Evolutionary conservation across 2,113 vertebrate species (phyloP).

Genomic region (Oplegnathus fasciatus): DNA sequence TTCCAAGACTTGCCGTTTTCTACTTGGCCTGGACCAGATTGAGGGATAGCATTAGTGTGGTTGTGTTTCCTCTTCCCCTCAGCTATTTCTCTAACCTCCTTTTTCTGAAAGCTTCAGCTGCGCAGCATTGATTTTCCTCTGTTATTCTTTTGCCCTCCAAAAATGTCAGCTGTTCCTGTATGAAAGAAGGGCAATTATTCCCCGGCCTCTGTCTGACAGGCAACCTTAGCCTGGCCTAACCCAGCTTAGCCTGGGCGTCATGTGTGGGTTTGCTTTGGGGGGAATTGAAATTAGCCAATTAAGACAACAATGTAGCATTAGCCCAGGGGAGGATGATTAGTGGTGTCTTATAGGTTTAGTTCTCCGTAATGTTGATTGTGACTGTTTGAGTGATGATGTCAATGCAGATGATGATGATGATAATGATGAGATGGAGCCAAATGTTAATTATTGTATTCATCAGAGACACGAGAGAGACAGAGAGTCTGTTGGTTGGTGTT

Average conservation of each 20-base stretch:
- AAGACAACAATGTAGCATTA: conserved; percentile 26
- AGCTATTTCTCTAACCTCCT: conserved; percentile 42
- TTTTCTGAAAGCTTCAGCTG: conserved; percentile 46
- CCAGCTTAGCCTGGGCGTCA: not conserved
- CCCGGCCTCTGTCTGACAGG: conserved; percentile 15
- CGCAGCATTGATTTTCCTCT: conserved; percentile 47
- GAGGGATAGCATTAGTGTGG: conserved; percentile 41
- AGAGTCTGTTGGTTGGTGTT: not conserved
- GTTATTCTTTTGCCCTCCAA: conserved; percentile 30
- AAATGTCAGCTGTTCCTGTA: conserved; percentile 58
- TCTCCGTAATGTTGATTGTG: conserved; percentile 34
- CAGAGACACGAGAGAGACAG: conserved; percentile 5
- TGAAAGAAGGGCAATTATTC: conserved; percentile 41
- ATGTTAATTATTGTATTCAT: conserved; percentile 24
- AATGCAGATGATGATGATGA: conserved; percentile 22
- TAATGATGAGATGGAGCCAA: conserved; percentile 35
- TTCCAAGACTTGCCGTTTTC: conserved; percentile 48
- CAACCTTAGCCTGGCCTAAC: not conserved
- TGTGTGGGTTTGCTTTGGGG: conserved; percentile 35
- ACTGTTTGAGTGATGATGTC: conserved; percentile 40
- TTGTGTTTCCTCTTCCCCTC: conserved; percentile 22
- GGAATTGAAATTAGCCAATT: conserved; percentile 51
- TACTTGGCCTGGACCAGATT: conserved; percentile 21
- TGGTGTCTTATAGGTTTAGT: conserved; percentile 43
- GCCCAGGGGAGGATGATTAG: conserved; percentile 34